Conservation (phyloP, 2,888 invertebrate genomes). For the Palloptera scutellata region DNA sequence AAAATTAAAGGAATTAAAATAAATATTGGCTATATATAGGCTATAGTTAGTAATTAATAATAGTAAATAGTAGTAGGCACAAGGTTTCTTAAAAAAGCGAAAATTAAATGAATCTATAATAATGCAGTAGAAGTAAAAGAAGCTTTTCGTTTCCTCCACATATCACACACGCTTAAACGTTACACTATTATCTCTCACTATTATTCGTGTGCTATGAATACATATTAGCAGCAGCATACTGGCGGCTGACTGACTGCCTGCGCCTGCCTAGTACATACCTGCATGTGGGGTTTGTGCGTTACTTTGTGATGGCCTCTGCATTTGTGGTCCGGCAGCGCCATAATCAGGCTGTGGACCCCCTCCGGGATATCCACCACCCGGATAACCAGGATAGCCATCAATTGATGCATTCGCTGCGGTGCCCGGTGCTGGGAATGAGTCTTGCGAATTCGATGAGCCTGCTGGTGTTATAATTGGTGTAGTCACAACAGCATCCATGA, state of each 20-base stretch:
- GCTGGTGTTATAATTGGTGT: conserved; percentile 41
- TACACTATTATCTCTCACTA: too few relatives aligned
- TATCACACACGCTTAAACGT: too few relatives aligned
- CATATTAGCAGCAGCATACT: conserved; percentile 21
- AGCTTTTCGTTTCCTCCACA: too few relatives aligned
- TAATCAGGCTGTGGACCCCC: conserved; percentile 71
- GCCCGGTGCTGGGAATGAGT: conserved; percentile 83
- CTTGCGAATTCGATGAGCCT: conserved; percentile 91
- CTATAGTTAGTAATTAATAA: too few relatives aligned
- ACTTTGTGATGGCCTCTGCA: conserved; percentile 76
- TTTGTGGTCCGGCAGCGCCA: conserved; percentile 69
- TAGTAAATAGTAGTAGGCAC: too few relatives aligned
- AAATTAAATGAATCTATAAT: too few relatives aligned
- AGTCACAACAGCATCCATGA: conserved; percentile 19
- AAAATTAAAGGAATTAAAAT: too few relatives aligned
- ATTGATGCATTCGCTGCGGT: conserved; percentile 75
- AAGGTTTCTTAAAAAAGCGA: neutral
- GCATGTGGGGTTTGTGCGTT: conserved; percentile 72
- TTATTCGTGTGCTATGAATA: conserved; percentile 14
- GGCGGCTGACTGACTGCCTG: conserved; percentile 17
- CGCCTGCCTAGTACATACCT: conserved; percentile 64
- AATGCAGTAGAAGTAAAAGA: too few relatives aligned
- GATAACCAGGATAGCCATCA: conserved; percentile 81
- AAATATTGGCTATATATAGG: too few relatives aligned
- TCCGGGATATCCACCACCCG: conserved; percentile 64